Percentiles rank a stretch among this genome's conserved stretches.
These are phyloP conservation scores for Thalpophila matura DNA, from an alignment of 2,888 invertebrate genomes.

Conservation along the genomic window DNA sequence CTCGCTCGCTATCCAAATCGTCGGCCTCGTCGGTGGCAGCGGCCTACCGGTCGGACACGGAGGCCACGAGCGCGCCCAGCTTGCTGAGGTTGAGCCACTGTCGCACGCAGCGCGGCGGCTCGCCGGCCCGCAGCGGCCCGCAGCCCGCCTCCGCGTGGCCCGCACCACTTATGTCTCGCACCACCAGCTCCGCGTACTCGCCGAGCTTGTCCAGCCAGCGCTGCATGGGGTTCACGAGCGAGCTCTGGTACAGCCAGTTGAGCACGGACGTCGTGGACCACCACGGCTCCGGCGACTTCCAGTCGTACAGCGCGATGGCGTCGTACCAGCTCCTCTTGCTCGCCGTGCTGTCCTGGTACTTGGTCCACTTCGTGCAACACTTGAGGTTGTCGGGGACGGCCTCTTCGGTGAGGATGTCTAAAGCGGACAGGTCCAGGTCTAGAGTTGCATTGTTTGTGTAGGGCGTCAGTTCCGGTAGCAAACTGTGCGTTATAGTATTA, in stretches of 20 bases:
- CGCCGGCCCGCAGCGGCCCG: constrained; percentile 49
- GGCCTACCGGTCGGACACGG: constrained; percentile 79
- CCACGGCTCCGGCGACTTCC: constrained; percentile 75
- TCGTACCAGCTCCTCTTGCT: constrained; percentile 69
- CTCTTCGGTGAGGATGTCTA: constrained; percentile 54
- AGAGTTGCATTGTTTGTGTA: constrained; percentile 64
- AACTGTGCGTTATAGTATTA: constrained; percentile 59
- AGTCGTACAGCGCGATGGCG: constrained; percentile 66
- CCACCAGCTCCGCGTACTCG: constrained; percentile 70
- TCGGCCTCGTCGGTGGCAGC: constrained; percentile 46
- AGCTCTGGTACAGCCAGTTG: constrained; percentile 81
- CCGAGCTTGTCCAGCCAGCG: constrained; percentile 81
- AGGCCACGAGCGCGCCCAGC: constrained; percentile 73
- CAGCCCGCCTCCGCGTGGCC: background rate
- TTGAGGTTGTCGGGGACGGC: constrained; percentile 55
- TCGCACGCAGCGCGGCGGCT: constrained; percentile 64
- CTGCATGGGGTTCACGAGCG: constrained; percentile 80
- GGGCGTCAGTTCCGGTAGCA: constrained; percentile 45
- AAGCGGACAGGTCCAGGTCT: constrained; percentile 54
- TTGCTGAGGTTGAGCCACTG: constrained; percentile 78
- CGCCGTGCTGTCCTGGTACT: constrained; percentile 62
- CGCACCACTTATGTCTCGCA: constrained; percentile 33
- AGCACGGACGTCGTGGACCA: constrained; percentile 77
- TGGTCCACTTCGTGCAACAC: constrained; percentile 79
- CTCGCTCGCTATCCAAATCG: constrained; percentile 48